These are phyloP conservation scores for Gymnodraco acuticeps DNA, from an alignment of 2,797 vertebrate species.

Conservation along the genomic window DNA sequence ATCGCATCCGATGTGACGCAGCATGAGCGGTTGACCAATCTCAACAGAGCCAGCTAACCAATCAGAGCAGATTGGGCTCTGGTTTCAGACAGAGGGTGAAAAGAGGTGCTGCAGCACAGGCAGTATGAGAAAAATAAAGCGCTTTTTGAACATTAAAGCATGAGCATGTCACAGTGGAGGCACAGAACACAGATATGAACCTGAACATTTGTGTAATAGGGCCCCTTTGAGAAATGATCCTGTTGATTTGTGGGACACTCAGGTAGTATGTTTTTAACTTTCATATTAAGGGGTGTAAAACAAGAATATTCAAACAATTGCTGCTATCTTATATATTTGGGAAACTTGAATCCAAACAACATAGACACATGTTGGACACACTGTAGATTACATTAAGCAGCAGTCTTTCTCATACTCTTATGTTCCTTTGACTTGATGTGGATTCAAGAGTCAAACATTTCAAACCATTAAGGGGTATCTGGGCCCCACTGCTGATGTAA, in stretches of 20 bases:
- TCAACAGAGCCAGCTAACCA: too few relatives aligned
- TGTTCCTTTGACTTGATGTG: slow-evolving; percentile 9
- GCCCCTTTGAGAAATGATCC: neutral
- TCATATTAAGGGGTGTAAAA: neutral
- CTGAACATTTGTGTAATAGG: too few relatives aligned
- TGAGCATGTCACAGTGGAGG: too few relatives aligned
- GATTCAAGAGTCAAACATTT: slow-evolving; percentile 1
- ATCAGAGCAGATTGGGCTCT: too few relatives aligned
- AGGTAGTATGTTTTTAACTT: neutral
- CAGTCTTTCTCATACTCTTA: neutral
- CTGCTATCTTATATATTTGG: neutral
- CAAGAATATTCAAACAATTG: neutral
- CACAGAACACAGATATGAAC: too few relatives aligned
- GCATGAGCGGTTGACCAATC: too few relatives aligned
- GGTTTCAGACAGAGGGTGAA: too few relatives aligned
- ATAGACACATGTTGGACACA: neutral
- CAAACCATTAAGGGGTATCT: neutral
- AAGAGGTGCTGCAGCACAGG: too few relatives aligned
- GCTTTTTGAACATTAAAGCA: too few relatives aligned
- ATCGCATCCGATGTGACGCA: too few relatives aligned
- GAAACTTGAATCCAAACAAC: neutral
- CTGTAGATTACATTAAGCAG: neutral
- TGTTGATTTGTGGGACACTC: neutral
- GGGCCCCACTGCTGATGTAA: neutral
- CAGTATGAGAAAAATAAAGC: too few relatives aligned